Base-by-base conservation (phyloP, 2,888 invertebrate species). In the Hemistola chrysoprasaria region DNA sequence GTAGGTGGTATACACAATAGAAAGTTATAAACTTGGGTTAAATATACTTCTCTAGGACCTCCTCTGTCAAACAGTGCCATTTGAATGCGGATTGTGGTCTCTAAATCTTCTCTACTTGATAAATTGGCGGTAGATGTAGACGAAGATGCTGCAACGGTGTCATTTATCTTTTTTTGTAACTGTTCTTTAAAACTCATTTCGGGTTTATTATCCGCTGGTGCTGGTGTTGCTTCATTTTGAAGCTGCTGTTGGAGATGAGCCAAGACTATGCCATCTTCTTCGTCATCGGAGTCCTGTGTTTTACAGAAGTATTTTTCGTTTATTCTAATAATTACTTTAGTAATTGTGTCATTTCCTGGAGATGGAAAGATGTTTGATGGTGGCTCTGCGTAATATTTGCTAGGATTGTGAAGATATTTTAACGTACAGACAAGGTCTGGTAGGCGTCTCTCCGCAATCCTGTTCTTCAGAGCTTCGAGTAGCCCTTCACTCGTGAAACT, bases 1-100 rank as follows among this genome's bases (percentile, higher is more conserved):
- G 40, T 41, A 29, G 38, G 40, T 21, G 34, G 8, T 30, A 40
- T 8, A 16, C 10, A 26, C 26, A 1, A 25, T 2, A 47, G 22
- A 42, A 31, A 50, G 8, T 10, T 46, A 31, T 43, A 46, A 27
- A 42, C 42, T 8, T 50, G 40, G 25, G 50, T 43, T 24, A 46
- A 29, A 43, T 46, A 39, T 27, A 35, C 16, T 9, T 41, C 32
- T 40, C 43, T 21, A 35, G 39, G 39, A 4, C 44, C 35, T 30
- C 39, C 33, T 31, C 39, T 27, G 5, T 28, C 28, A 16, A 11
- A 28, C 16, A 28, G 11, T 11, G 28, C 28, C 11, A 11, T 28
- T 11, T 28, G 11, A 8, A 16, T 11, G 1, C 8, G 11, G 3
- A 28, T 11, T 1, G 11, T 11, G 11, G 11, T 11, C 11, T 6